Base-by-base conservation (phyloP, 2,888 invertebrate species). In the Plutella xylostella region DNA sequence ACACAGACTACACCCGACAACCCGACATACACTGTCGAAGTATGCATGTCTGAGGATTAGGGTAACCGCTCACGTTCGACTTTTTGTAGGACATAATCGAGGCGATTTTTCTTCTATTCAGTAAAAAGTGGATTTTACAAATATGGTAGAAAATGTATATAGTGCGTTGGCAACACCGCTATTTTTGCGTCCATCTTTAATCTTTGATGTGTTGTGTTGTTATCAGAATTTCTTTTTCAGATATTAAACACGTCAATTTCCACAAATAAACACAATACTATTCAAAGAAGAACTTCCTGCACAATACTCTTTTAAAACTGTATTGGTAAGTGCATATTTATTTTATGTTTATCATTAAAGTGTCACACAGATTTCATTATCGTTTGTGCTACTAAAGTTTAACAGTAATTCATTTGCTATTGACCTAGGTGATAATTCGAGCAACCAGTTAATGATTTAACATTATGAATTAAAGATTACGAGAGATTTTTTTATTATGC, bases 151-250 rank as follows among this genome's bases (percentile, higher is more conserved):
- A 7, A 37, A 18, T 37, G 15, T 37, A 33, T n/a, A 33, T 33
- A 14, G 4, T 5, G 2, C 5, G 5, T 14, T 42, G 56, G 64
- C 77, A 79, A 78, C 74, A 74, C 67, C 57, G 67, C 63, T 68
- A 75, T 75, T 76, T n/a, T 76, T 70, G 82, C 83, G 82, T 83
- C 83, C 83, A 83, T 83, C 82, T 82, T 82, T 78, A 70, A 68
- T 74, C 69, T 70, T 75, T 77, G 75, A 72, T 80, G 78, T 80
- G 73, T 78, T 80, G 75, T 80, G 74, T 77, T 78, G 73, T 65
- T 65, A 65, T 55, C 60, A 64, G 71, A 73, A 72, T 68, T 70
- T 58, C 61, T 62, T 20, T 20, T 9, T 21, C 20, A 34, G 30
- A 20, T 14, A 35, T 21, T 30, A 20, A 7, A n/a, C 25, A 11